Conservation (phyloP, 2,888 invertebrate genomes). For the Bimastos eiseni region DNA sequence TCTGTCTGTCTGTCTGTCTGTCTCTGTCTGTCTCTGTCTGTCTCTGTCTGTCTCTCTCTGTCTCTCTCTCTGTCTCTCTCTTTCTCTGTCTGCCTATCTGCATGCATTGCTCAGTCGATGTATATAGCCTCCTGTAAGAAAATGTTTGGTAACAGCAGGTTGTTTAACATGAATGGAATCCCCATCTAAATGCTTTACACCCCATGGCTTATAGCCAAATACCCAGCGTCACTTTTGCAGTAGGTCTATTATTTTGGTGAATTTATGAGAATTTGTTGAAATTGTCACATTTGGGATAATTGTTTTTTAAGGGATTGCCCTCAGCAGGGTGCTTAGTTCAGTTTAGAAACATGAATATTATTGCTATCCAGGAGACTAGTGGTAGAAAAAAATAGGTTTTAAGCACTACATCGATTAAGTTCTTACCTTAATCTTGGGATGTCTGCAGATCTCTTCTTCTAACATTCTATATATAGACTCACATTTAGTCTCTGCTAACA, state of each 20-base stretch:
- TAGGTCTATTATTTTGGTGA: background rate
- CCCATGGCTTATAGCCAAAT: background rate
- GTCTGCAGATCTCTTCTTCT: background rate
- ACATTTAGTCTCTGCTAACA: background rate
- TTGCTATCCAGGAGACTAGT: background rate
- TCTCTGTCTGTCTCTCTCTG: no score
- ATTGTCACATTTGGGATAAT: background rate
- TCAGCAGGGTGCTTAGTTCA: background rate
- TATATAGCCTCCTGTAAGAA: background rate
- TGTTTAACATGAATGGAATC: background rate
- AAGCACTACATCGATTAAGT: background rate
- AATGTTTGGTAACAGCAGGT: conserved; percentile 10
- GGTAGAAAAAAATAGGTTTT: background rate
- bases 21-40: background rate
- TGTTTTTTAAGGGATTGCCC: background rate
- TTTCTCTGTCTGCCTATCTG: no score
- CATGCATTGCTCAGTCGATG: background rate
- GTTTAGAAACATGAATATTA: background rate
- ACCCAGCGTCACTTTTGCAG: background rate
- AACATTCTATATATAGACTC: no score
- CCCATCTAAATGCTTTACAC: background rate
- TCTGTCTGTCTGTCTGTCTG: no score
- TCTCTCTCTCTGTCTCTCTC: no score
- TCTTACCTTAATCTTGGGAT: background rate
- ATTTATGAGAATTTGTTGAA: background rate